Evolutionary conservation across 2,797 vertebrate genomes (phyloP), one percentile per base, ranked within the genome.

Genomic region (Pseudochirops corinnae): DNA sequence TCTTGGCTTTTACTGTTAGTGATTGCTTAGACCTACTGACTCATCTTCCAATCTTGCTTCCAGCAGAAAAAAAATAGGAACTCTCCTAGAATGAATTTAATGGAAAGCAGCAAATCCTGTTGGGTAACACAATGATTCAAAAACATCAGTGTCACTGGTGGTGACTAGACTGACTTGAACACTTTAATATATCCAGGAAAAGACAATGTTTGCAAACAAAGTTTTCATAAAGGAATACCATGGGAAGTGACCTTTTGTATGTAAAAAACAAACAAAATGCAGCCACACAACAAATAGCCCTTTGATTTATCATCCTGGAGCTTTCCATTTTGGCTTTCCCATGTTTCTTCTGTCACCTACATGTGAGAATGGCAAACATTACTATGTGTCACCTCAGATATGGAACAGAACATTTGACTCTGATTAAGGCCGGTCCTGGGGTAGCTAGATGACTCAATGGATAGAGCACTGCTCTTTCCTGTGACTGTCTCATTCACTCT

Each of bases 1-100:
- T 82, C 67, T 82, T 24, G n/a, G 1, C 3, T 46, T 26, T 82
- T 82, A 24, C 6, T 82, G 10, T 24, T 18, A 13, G 18, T 82
- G n/a, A 24, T 24, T 14, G 9, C n/a, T 82, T 10, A 82, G n/a
- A 82, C 46, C n/a, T 82, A 82, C 2, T 24, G 67, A 87, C 90
- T 14, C 6, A 24, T 55, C 95, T 97, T 90, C 93, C 33, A 96
- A 55, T n/a, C 67, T n/a, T 93, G 24, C 31, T 87, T 93, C 56
- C 28, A 90, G 24, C 39, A 95, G 92, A 57, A 90, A 91, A 95
- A 96, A 67, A 91, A 0, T 50, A 28, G 55, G 21, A 16, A 56
- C 18, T 4, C 55, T 94, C 67, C 62, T 62, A 91, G 26, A 60
- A 91, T 39, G 90, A 60, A 21, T 94, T 93, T 57, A 55, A 7